Evolutionary conservation across 2,113 vertebrate species (phyloP), one percentile per base, ranked within the genome.

Genomic region (Oxyura jamaicensis): DNA sequence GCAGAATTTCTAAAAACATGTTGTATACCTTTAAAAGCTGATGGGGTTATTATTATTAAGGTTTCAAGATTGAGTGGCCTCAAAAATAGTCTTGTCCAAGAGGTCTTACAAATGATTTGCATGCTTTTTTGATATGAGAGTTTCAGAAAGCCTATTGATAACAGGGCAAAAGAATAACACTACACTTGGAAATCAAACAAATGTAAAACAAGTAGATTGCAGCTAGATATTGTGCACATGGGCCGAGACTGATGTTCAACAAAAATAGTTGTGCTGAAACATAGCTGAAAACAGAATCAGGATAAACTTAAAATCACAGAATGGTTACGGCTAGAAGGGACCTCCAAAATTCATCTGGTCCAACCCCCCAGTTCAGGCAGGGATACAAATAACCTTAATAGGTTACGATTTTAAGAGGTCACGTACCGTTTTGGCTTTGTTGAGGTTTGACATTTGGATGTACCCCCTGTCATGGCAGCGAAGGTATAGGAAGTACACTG

Each of bases 391-490:
- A 21, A 53, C 33, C 7, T 44, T 15, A 68, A 0, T 3, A 4
- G 2, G 4, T 3, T 7, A 6, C 31, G 21, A 6, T 9, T 20
- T 14, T 52, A 11, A 33, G 13, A 52, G 8, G 62, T 0, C 18
- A 98, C 98, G 84, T 82, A 99, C 99, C 18, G 99, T 99, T 98
- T 99, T 99, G 95, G 98, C 98, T 98, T 98, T 99, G 98, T 99
- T 99, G 72, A 99, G 98, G 93, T 96, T 97, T 31, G 98, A 99
- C 99, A 99, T 99, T 63, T 99, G 98, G 80, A 99, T 99, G 96
- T 99, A 99, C 7, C 99, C 99, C 6, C 95, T 96, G 95, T 98
- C 94, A 71, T 99, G 98, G 41, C 22, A 84, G 68, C 96, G 98
- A 52, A 99, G 99, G 96, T 99, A 98, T 28, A 99, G 13, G 62